Conservation (phyloP, 2,888 invertebrate species). For the Nomada lathburiana region DNA sequence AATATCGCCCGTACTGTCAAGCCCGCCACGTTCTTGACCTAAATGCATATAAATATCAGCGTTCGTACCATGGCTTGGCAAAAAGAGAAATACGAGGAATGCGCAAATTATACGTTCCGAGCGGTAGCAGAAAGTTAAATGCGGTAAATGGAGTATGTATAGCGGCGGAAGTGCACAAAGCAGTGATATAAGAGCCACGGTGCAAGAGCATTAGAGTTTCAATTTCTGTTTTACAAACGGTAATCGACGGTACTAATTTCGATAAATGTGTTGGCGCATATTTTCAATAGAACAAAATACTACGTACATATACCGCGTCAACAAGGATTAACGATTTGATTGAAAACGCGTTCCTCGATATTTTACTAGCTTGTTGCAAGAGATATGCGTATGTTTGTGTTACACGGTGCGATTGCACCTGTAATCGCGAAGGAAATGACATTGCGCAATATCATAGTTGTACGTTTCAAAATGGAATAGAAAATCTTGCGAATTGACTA, state of each 20-base stretch:
- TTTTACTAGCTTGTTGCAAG: no score
- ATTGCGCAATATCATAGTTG: background rate
- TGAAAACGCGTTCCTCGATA: no score
- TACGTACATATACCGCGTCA: background rate
- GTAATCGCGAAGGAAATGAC: background rate
- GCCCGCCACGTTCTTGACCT: constrained; percentile 78
- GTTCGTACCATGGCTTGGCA: constrained; percentile 34
- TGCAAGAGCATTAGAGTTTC: background rate
- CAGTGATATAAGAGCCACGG: constrained; percentile 29
- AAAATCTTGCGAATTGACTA: no score
- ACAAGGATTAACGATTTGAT: background rate
- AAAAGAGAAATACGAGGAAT: constrained; percentile 52
- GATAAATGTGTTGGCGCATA: background rate
- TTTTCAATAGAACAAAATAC: background rate
- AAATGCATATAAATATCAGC: constrained; percentile 74
- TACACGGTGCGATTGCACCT: background rate
- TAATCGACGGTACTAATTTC: background rate
- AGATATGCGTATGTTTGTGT: background rate
- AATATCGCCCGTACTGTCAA: constrained; percentile 66
- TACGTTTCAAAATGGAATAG: no score
- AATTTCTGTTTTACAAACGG: background rate
- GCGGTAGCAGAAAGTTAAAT: constrained; percentile 43
- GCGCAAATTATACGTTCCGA: constrained; percentile 41
- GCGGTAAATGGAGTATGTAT: constrained; percentile 33
- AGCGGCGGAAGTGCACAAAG: constrained; percentile 11